Evolutionary conservation across 2,797 vertebrate species (phyloP).

Genomic region (Dipus sagitta): DNA sequence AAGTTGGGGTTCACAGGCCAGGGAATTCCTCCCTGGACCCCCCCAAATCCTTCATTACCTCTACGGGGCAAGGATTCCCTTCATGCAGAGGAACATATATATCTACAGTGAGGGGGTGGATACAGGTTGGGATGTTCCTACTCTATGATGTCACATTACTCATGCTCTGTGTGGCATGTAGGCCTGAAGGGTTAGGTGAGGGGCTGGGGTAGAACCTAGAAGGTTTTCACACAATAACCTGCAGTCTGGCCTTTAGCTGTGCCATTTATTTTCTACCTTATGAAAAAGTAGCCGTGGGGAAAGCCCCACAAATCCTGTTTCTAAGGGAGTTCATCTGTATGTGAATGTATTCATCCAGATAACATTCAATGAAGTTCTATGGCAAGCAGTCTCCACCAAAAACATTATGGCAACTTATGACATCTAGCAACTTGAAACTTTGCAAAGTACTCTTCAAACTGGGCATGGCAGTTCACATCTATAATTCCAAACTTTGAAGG

Average conservation of each 20-base stretch:
- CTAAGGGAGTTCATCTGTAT: no score
- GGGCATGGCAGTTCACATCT: no score
- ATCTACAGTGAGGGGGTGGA: not conserved
- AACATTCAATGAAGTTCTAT: constrained; percentile 13
- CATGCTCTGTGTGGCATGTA: not conserved
- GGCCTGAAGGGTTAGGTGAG: not conserved
- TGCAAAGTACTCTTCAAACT: not conserved
- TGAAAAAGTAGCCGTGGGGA: no score
- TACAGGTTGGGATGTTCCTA: not conserved
- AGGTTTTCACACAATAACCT: not conserved
- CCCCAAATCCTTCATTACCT: not conserved
- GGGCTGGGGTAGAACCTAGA: no score
- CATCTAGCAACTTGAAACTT: constrained; percentile 27
- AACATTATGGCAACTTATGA: constrained; percentile 7
- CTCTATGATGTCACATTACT: not conserved
- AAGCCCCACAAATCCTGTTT: no score
- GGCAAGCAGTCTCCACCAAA: not conserved
- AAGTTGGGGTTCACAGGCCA: no score
- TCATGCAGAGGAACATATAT: not conserved
- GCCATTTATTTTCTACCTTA: not conserved
- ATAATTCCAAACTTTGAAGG: no score
- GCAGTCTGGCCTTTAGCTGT: not conserved
- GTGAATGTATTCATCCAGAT: not conserved
- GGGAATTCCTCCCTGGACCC: no score
- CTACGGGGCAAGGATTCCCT: not conserved